Evolutionary conservation across 2,888 invertebrate genomes (phyloP), one percentile per base, ranked within the genome.

Genomic region (Lasioglossum figueresi): DNA sequence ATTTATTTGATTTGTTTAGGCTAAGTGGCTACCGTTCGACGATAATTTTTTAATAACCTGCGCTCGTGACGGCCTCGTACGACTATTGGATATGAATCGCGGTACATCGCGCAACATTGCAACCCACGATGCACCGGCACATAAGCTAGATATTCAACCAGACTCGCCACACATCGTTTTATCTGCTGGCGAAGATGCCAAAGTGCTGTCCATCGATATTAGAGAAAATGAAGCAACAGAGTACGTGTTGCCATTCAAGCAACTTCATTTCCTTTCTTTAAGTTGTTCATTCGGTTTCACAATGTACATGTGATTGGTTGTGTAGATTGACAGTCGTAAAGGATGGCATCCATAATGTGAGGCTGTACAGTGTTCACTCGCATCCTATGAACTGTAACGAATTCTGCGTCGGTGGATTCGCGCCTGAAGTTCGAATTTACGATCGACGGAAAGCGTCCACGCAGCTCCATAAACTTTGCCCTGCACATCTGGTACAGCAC

Each of bases 141-240:
- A 99, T 95, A 99, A 98, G 95, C 95, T 99, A 89, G 97, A 98
- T 82, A 96, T 98, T 88, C 96, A 97, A 89, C 96, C 96, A 14
- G 97, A 97, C 82, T 97, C 97, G 88, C 98, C 98, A 0, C 97
- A 98, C 94, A 95, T 97, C 79, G 96, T 98, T 75, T 95, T 99
- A 43, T 98, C 98, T 88, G 98, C 97, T 89, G 99, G 98, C 1
- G 99, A 99, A 95, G 99, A 99, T 95, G 98, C 97, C 0, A 95
- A 96, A 82, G 97, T 98, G 14, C 96, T 97, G 93, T 97, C 97
- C 92, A 97, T 97, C 88, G 99, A 99, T 95, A 96, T 99, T 83
- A 96, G 99, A 73, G 96, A 96, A 86, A 96, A 96, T 66, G 96
- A 96, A 92, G 96, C 97, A 59, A 95, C 96, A 93, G 96, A 95